Conservation (phyloP, 2,113 vertebrate species). For the Gavia stellata region DNA sequence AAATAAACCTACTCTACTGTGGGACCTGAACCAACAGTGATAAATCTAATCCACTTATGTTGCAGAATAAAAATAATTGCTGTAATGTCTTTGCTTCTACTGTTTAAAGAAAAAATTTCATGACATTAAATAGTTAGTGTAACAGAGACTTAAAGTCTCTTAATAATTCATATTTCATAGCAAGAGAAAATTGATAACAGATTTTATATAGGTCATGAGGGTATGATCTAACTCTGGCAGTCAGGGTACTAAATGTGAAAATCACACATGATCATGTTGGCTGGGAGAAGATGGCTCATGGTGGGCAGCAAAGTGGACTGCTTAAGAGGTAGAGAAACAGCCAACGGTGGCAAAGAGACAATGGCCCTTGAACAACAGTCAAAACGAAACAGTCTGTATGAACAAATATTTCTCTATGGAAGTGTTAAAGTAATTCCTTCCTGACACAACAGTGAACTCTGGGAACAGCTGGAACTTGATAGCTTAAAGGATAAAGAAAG, state of each 20-base stretch:
- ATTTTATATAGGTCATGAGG: background rate
- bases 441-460: background rate
- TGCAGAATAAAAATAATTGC: conserved; percentile 3
- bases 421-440: conserved; percentile 22
- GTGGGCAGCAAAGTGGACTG: background rate
- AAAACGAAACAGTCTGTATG: background rate
- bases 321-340: background rate
- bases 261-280: background rate
- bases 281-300: background rate
- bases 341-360: background rate
- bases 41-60: conserved; percentile 41
- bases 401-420: conserved; percentile 7
- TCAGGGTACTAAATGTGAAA: background rate
- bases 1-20: conserved; percentile 22
- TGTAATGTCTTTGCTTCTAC: background rate
- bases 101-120: background rate
- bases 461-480: conserved; percentile 5
- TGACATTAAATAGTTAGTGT: background rate
- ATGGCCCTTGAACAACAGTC: background rate
- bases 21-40: conserved; percentile 31
- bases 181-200: background rate
- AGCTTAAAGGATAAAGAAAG: conserved; percentile 30
- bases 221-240: background rate
- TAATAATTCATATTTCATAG: conserved; percentile 15
- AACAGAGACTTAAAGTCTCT: background rate